Base-by-base conservation (phyloP, 1,140 invertebrate species). In the Metaphire vulgaris region DNA sequence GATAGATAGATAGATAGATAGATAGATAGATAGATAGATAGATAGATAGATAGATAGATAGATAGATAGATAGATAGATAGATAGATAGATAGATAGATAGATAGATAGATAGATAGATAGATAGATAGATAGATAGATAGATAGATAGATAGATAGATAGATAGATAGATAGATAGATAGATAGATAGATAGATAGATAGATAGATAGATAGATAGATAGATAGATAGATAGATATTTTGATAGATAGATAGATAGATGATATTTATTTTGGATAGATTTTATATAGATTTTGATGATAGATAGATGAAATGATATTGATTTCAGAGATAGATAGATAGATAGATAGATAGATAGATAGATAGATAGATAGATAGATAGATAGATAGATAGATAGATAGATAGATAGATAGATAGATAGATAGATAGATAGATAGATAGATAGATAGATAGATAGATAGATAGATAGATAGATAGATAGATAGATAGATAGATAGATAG, bases 281-380 rank as follows among this genome's bases (percentile, higher is more conserved):
- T n/a, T n/a, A 56, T 56, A 56, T 56, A 56, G 21, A 56, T 56
- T 56, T 21, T 21, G 21, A 21, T 12, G 41, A 56, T 56, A 56
- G 41, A 56, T 56, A 56, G 41, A 56, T 56, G 21, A 21, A 56
- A n/a, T n/a, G n/a, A 56, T 56, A 56, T 56, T 12, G 21, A 56
- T 56, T 56, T 21, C 41, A 56, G 41, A 56, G 41, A 56, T 56
- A 56, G 41, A 56, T 56, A 56, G 41, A 56, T 56, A 56, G 41
- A 56, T 56, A 56, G 41, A 56, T 56, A 56, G 41, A 56, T 56
- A 56, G 41, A 56, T 56, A 56, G 41, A 56, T 56, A 56, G 41
- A 56, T 56, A 56, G 41, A 56, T 56, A 56, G 41, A 56, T 56
- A 56, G 41, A 56, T 56, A 56, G 41, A 56, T 56, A 56, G 41